Conservation (phyloP, 2,888 invertebrate genomes). For the Melinopterus prodromus region DNA sequence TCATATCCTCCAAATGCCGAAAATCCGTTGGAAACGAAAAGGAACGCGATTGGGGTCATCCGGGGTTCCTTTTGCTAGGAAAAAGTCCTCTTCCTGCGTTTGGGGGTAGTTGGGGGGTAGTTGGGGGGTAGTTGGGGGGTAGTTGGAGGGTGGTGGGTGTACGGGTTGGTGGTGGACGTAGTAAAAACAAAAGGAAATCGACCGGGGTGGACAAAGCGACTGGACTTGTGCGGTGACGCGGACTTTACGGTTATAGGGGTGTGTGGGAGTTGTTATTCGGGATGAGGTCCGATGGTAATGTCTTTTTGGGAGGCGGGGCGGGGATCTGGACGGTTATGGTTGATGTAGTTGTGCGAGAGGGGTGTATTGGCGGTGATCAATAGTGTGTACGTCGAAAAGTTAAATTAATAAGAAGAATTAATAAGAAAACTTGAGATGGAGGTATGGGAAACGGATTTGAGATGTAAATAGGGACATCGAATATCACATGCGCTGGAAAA, state of each 20-base stretch:
- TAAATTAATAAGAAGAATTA: no score
- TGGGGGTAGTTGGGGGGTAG: neutral
- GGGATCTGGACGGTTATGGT: neutral
- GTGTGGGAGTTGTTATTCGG: neutral
- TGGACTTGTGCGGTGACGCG: neutral
- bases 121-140: neutral
- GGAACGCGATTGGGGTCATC: neutral
- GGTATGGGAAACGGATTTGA: no score
- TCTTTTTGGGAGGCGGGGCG: neutral
- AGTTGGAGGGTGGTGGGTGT: neutral
- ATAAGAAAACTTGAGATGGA: no score
- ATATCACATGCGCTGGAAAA: no score
- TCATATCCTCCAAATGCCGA: constrained; percentile 21
- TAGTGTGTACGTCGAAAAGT: neutral
- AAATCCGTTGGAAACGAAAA: constrained; percentile 9
- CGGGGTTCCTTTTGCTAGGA: neutral
- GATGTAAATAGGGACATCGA: no score
- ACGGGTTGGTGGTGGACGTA: neutral
- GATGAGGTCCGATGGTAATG: neutral
- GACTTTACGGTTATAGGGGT: neutral
- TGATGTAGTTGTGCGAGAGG: neutral
- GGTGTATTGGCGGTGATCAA: neutral
- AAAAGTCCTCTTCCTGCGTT: neutral
- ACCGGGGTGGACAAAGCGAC: neutral
- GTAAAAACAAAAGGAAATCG: constrained; percentile 4